Evolutionary conservation across 2,888 invertebrate species (phyloP), one percentile per base, ranked within the genome.

Genomic region (Alsophila aescularia): DNA sequence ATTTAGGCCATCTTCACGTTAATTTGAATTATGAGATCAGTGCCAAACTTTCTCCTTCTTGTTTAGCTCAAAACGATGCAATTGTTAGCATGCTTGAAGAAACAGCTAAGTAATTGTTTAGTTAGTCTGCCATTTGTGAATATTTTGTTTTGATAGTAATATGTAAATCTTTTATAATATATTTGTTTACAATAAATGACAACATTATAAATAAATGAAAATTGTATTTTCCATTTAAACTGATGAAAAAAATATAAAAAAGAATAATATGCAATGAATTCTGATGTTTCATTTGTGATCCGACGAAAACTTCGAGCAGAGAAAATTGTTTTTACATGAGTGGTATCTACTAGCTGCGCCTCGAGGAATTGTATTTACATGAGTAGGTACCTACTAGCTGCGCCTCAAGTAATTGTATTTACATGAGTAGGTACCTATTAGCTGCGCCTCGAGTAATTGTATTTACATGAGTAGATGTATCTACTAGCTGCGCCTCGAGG

Each of bases 101-200:
- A 86, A 85, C 87, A 88, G 86, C 89, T 85, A 87, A 88, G 85
- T 88, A 86, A 87, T 87, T 88, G 86, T 90, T 90, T 90, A 88
- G 91, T 91, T 91, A 91, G 91, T 91, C 91, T 91, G 91, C 91
- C 91, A 91, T 90, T 90, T 91, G 91, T 91, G 91, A 91, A 91
- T 91, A 91, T 90, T 90, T 91, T 90, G 91, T 91, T 90, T 90
- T 90, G 87, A 91, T 91, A 91, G 90, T 90, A 90, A 90, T 91
- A 90, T 91, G 91, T 91, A 91, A 91, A 91, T 90, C 91, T 91
- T 91, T 91, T 91, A 90, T 91, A 91, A 91, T 90, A 91, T 90
- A 91, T 91, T 91, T 91, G 91, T 90, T 91, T 91, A 91, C 90
- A 89, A 89, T 90, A 90, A 90, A 91, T 90, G 89, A 91, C 90